Percentiles rank a stretch among this genome's conserved stretches.
These are phyloP conservation scores for Microplitis manilae DNA, from an alignment of 2,888 invertebrate genomes.

Conservation along the genomic window DNA sequence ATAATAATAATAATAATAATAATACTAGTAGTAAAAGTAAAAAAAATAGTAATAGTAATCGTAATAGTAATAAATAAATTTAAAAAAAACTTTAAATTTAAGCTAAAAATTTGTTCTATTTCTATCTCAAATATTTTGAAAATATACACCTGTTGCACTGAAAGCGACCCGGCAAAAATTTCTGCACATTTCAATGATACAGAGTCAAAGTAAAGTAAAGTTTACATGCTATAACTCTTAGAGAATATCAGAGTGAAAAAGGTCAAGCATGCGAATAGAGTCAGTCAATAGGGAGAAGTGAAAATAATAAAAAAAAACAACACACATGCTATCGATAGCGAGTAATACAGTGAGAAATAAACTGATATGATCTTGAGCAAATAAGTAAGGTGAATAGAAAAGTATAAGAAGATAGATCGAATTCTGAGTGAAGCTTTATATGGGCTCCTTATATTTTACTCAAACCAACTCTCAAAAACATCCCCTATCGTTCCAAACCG, in stretches of 20 bases:
- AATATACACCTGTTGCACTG: conserved; percentile 9
- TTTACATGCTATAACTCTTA: background rate
- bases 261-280: background rate
- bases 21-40: too few species aligned
- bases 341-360: conserved; percentile 27
- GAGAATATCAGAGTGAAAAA: background rate
- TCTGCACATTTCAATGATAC: background rate
- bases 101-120: background rate
- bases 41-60: background rate
- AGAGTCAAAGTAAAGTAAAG: background rate
- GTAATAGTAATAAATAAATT: background rate
- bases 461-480: conserved; percentile 44
- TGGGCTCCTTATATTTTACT: conserved; percentile 46
- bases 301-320: background rate
- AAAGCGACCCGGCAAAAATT: conserved; percentile 10
- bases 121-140: background rate
- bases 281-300: background rate
- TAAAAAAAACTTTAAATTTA: background rate
- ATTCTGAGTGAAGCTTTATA: conserved; percentile 41
- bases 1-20: too few species aligned
- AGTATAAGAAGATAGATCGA: conserved; percentile 25
- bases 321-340: background rate
- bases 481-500: conserved; percentile 48
- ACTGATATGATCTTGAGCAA: conserved; percentile 39
- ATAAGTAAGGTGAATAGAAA: conserved; percentile 25